Evolutionary conservation across 2,797 vertebrate species (phyloP), one percentile per base, ranked within the genome.

Genomic region (Platalea minor): DNA sequence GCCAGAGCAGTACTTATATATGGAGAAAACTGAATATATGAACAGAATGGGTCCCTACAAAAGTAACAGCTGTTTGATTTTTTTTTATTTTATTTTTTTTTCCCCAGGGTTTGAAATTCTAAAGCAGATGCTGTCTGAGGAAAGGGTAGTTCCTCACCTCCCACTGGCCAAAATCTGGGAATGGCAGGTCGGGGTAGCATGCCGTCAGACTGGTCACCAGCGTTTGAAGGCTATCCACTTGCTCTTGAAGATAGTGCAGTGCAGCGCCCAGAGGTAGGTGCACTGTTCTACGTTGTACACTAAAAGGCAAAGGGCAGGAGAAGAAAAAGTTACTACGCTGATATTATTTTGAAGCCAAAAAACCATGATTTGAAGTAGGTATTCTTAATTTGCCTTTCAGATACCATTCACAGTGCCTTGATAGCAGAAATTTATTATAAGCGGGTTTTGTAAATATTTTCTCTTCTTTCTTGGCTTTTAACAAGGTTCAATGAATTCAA

Each of bases 151-250:
- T 61, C 94, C 97, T 64, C 98, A 99, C 92, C 98, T 99, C 50
- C 99, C 99, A 0, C 81, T 99, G 94, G 96, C 98, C 73, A 99
- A 98, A 88, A 99, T 99, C 92, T 99, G 99, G 99, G 99, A 99
- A 91, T 99, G 99, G 99, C 99, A 99, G 97, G 99, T 99, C 31
- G 99, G 99, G 7, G 99, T 99, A 84, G 99, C 99, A 17, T 99
- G 99, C 88, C 98, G 99, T 5, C 99, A 99, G 96, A 99, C 98
- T 0, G 99, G 99, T 13, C 99, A 98, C 97, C 99, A 99, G 97
- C 98, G 99, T 0, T 96, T 99, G 13, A 99, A 99, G 98, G 99
- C 99, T 45, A 98, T 99, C 93, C 99, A 99, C 96, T 91, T 99
- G 94, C 98, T 99, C 83, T 97, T 99, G 86, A 99, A 98, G 90